These are phyloP conservation scores for Syngnathoides biaculeatus DNA, from an alignment of 2,113 vertebrate species.

Conservation along the genomic window DNA sequence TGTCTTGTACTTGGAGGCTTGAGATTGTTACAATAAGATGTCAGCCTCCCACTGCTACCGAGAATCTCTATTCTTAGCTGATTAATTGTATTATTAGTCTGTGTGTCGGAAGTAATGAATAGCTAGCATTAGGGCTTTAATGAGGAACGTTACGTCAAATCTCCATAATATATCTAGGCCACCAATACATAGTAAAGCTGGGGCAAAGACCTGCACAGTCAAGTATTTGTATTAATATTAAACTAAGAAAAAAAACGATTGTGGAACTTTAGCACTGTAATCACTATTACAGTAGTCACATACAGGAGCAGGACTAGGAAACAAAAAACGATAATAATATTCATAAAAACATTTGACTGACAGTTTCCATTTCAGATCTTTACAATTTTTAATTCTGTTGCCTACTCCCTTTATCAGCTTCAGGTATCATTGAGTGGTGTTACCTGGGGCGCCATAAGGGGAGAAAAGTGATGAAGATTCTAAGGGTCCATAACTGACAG, in stretches of 20 bases:
- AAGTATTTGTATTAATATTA: slow-evolving; percentile 41
- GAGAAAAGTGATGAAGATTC: neutral
- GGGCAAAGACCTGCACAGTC: slow-evolving; percentile 35
- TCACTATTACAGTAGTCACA: neutral
- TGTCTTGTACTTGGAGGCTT: slow-evolving; percentile 49
- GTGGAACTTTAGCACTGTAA: neutral
- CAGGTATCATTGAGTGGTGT: neutral
- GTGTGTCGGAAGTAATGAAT: slow-evolving; percentile 67
- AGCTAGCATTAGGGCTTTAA: slow-evolving; percentile 68
- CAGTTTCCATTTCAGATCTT: too few species aligned
- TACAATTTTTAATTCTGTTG: slow-evolving; percentile 19
- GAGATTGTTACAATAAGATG: slow-evolving; percentile 59
- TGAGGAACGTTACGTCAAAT: slow-evolving; percentile 67
- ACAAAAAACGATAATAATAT: too few species aligned
- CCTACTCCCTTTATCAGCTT: slow-evolving; percentile 11
- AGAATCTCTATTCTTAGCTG: slow-evolving; percentile 63
- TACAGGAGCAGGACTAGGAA: neutral
- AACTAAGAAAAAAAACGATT: slow-evolving; percentile 1
- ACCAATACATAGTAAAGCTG: slow-evolving; percentile 37
- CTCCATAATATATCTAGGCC: slow-evolving; percentile 60
- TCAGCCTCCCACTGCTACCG: slow-evolving; percentile 43
- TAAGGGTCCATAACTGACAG: neutral
- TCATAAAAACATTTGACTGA: neutral
- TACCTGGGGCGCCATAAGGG: neutral
- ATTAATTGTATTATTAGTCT: slow-evolving; percentile 71